These are phyloP conservation scores for Mya arenaria DNA, from an alignment of 1,140 invertebrate genomes.

Conservation along the genomic window DNA sequence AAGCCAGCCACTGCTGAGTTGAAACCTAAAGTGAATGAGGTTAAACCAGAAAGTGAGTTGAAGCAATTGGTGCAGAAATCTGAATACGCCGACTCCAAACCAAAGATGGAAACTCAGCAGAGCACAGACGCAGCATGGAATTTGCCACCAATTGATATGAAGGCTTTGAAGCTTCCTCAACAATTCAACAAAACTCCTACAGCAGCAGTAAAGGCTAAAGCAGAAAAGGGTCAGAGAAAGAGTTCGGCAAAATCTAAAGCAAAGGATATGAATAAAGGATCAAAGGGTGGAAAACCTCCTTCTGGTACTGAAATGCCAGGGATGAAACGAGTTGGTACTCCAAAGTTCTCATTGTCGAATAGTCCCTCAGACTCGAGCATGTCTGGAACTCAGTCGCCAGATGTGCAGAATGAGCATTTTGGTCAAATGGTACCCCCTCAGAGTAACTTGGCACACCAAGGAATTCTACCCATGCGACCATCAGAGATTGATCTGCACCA, in stretches of 20 bases:
- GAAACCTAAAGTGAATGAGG: too few species aligned
- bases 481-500: conserved; percentile 54
- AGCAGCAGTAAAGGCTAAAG: background rate
- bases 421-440: too few species aligned
- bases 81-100: too few species aligned
- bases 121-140: conserved; percentile 45
- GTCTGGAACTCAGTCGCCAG: conserved; percentile 40
- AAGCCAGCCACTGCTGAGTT: too few species aligned
- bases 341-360: conserved; percentile 33
- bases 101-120: too few species aligned
- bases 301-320: background rate
- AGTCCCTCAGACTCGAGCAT: conserved; percentile 44
- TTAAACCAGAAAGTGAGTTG: too few species aligned
- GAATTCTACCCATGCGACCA: conserved; percentile 18
- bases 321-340: conserved; percentile 11
- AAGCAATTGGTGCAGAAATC: background rate
- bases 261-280: background rate
- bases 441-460: too few species aligned
- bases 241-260: background rate
- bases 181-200: conserved; percentile 1
- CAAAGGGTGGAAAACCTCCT: background rate
- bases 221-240: background rate
- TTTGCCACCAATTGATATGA: conserved; percentile 45
- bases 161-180: conserved; percentile 46
- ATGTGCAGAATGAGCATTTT: too few species aligned